Conservation (phyloP, 2,888 invertebrate species). For the Colletes collaris region DNA sequence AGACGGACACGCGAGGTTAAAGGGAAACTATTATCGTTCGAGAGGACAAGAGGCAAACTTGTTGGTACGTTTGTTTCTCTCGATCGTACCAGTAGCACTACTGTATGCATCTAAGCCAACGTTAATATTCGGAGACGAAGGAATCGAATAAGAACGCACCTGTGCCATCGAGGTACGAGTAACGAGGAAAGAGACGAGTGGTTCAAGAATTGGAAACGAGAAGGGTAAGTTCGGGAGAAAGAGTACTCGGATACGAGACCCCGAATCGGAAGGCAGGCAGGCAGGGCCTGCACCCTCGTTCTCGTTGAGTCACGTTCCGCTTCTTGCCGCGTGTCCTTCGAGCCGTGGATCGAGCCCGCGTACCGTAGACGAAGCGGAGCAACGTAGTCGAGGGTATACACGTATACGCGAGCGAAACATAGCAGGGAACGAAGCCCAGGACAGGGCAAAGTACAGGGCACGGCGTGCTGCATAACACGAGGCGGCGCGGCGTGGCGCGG, state of each 20-base stretch:
- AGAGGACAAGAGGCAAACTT: conserved; percentile 39
- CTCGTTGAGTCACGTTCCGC: conserved; percentile 62
- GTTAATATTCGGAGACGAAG: no score
- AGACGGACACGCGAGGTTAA: conserved; percentile 19
- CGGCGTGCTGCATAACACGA: conserved; percentile 49
- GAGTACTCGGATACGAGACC: neutral
- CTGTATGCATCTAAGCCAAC: no score
- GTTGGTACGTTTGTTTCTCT: neutral
- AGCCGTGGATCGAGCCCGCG: conserved; percentile 35
- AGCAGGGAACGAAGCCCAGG: conserved; percentile 27
- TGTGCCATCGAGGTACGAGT: neutral
- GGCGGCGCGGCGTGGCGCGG: conserved; percentile 25
- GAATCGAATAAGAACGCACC: neutral
- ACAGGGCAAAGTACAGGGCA: conserved; percentile 52
- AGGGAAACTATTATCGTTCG: conserved; percentile 41
- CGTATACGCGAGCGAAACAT: neutral
- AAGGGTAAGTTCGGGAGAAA: neutral
- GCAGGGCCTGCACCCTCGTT: conserved; percentile 44
- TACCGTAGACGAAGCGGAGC: neutral
- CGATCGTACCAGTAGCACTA: no score
- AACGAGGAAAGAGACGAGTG: neutral
- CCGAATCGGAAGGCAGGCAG: conserved; percentile 22
- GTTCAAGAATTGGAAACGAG: neutral
- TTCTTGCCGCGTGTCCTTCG: conserved; percentile 59
- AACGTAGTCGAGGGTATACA: neutral